Conservation (phyloP, 2,113 vertebrate genomes). For the Datnioides undecimradiatus region DNA sequence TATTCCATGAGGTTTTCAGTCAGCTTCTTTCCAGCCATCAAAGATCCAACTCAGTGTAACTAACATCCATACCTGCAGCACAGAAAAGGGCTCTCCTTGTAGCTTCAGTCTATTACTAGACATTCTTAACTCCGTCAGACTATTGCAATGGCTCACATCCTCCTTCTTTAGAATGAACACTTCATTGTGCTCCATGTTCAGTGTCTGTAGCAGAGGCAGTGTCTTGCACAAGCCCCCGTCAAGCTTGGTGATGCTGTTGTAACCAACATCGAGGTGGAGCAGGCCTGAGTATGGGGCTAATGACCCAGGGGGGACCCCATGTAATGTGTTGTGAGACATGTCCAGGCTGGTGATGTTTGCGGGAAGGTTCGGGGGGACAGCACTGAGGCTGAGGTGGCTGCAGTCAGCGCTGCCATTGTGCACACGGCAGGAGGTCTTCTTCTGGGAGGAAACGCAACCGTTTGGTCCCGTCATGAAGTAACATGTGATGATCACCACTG, state of each 20-base stretch:
- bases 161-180: conserved; percentile 80
- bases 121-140: conserved; percentile 84
- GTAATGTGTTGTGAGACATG: conserved; percentile 92
- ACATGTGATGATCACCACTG: conserved; percentile 30
- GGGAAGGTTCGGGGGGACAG: conserved; percentile 89
- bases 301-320: conserved; percentile 69
- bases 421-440: conserved; percentile 82
- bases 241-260: conserved; percentile 88
- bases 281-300: conserved; percentile 86
- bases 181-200: conserved; percentile 89
- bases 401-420: conserved; percentile 87
- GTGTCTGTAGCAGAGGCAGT: conserved; percentile 81
- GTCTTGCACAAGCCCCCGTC: conserved; percentile 84
- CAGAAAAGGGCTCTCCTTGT: conserved; percentile 85
- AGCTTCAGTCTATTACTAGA: conserved; percentile 87
- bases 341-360: conserved; percentile 87
- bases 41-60: neutral
- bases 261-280: conserved; percentile 83
- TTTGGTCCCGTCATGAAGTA: neutral
- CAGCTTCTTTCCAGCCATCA: neutral
- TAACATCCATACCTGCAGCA: conserved; percentile 74
- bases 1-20: neutral
- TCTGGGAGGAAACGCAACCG: neutral
- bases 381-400: conserved; percentile 88
- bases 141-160: conserved; percentile 83